Base-by-base conservation (phyloP, 1,140 invertebrate species). In the Lethocerus indicus region DNA sequence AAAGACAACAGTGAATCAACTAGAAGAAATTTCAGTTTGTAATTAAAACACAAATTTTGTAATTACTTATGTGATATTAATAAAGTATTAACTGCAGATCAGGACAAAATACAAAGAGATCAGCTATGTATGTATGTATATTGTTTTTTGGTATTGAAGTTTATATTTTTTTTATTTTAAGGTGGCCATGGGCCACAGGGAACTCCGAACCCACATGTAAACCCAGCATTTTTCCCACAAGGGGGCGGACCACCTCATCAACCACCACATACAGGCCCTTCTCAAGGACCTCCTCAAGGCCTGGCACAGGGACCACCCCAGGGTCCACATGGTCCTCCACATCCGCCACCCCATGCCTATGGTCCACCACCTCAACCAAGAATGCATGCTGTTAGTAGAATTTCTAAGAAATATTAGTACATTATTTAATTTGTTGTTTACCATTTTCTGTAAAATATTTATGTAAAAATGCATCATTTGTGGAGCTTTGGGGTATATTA, bases 221-320 rank as follows among this genome's bases (percentile, higher is more conserved):
- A 96, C 70, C 91, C 90, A 29, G 89, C 90, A 40, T 95, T 95
- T 73, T 95, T 95, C 67, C 83, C 81, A 57, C 81, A 83, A 59
- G 82, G 80, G 57, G 80, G 81, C 58, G 79, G 76, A 29, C 76
- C 78, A 9, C 74, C 74, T 20, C 69, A 68, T 51, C 69, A 60
- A 27, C 18, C 3, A 7, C 39, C 39, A 21, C 76, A 75, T 60
- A 56, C 66, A 50, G 71, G 63, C 49, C 68, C 73, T 4, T 68
- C 73, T 25, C 71, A 71, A 58, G 70, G 67, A 3, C 72, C 72
- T 13, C 72, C 72, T 13, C 72, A 78, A 47, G 75, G 72, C 14
- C 75, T 73, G 20, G 64, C 71, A 14, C 70, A 72, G 45, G 71
- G 69, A 2, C 73, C 75, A 14, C 73, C 74, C 24, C 74, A 76